Conservation (phyloP, 2,888 invertebrate genomes). For the Lobophora halterata region DNA sequence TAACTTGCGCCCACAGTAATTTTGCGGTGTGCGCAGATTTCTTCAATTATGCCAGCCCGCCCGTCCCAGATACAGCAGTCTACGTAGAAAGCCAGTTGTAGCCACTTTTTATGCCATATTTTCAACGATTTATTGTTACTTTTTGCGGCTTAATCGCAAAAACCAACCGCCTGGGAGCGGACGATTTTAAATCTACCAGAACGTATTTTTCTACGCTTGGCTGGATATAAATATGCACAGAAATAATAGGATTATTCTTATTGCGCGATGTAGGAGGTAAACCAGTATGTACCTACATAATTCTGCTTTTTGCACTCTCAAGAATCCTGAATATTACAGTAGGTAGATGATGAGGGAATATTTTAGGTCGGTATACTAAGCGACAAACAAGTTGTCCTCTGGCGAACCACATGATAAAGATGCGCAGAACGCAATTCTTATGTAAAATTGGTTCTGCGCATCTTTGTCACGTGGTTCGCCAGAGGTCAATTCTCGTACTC, state of each 20-base stretch:
- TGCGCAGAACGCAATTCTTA: too few relatives aligned
- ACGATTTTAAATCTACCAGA: background rate
- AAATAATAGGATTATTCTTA: too few relatives aligned
- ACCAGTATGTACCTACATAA: too few relatives aligned
- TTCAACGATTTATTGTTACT: conserved; percentile 11
- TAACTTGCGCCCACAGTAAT: conserved; percentile 34
- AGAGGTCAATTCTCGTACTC: too few relatives aligned
- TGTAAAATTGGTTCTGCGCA: background rate
- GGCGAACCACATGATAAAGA: too few relatives aligned
- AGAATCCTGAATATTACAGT: too few relatives aligned
- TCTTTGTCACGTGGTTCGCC: too few relatives aligned
- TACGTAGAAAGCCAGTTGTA: conserved; percentile 54
- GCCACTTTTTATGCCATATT: conserved; percentile 27
- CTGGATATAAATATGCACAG: background rate
- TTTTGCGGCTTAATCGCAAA: conserved; percentile 13
- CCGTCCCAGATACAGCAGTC: conserved; percentile 41
- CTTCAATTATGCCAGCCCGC: conserved; percentile 55
- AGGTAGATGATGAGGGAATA: too few relatives aligned
- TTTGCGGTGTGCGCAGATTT: conserved; percentile 57
- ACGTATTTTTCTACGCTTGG: background rate
- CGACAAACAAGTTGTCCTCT: too few relatives aligned
- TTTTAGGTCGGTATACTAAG: too few relatives aligned
- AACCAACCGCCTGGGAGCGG: conserved; percentile 3
- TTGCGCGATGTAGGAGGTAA: too few relatives aligned
- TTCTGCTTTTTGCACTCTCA: too few relatives aligned